Percentiles rank a stretch among this genome's conserved stretches.
Conservation (phyloP, 2,797 vertebrate genomes). For the Schizothorax lantsangensis region DNA sequence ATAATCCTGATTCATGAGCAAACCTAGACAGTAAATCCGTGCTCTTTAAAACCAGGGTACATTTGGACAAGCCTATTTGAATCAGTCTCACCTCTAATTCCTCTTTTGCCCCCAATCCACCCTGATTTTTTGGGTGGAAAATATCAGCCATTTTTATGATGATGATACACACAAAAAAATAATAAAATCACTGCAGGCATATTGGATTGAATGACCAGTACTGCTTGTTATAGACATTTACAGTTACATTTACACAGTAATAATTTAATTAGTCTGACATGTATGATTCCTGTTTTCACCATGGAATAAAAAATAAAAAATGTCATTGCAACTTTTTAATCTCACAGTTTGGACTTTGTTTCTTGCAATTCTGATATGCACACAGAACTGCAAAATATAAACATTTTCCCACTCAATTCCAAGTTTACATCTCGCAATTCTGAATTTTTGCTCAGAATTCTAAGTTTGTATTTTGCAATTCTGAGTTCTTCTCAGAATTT, state of each 20-base stretch:
- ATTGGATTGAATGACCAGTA: background rate
- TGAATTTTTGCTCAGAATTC: too few relatives aligned
- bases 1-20: constrained; percentile 1
- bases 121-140: background rate
- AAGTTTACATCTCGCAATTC: too few relatives aligned
- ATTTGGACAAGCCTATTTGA: constrained; percentile 21
- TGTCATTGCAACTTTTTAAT: too few relatives aligned
- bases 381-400: too few relatives aligned
- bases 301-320: background rate
- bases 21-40: constrained; percentile 14
- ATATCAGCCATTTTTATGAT: background rate
- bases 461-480: too few relatives aligned
- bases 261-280: background rate
- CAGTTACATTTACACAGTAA: background rate
- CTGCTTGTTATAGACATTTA: too few relatives aligned
- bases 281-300: background rate
- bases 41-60: constrained; percentile 3
- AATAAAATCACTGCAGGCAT: background rate
- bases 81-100: constrained; percentile 6
- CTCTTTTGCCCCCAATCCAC: background rate
- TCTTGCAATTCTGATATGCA: too few relatives aligned
- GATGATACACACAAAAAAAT: background rate
- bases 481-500: too few relatives aligned
- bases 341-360: too few relatives aligned
- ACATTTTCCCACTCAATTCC: too few relatives aligned